A percentile compares a stretch with the other conserved stretches of the same genome.
Conservation (phyloP, 1,140 invertebrate genomes). For the Drosophila mauritiana region DNA sequence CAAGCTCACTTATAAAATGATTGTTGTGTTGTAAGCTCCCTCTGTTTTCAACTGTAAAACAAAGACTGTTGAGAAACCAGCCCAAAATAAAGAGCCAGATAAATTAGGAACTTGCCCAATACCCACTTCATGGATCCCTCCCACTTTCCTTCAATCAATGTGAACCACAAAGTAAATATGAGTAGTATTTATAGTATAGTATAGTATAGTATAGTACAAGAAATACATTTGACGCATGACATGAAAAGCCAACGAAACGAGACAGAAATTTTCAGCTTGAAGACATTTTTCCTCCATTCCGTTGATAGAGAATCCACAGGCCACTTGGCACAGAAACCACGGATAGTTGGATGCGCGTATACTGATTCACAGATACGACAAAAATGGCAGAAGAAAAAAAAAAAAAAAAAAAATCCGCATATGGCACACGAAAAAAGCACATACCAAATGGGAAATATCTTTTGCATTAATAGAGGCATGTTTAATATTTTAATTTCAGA, state of each 20-base stretch:
- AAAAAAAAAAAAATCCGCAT: not conserved
- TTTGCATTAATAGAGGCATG: conserved; percentile 27
- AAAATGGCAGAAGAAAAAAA: not conserved
- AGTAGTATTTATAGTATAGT: too few species aligned
- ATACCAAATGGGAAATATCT: conserved; percentile 21
- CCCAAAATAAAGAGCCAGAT: not conserved
- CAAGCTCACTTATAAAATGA: too few species aligned
- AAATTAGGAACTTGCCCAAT: conserved; percentile 1
- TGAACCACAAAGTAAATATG: conserved; percentile 8
- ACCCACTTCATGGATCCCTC: not conserved
- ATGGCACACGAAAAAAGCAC: not conserved
- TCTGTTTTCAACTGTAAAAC: too few species aligned
- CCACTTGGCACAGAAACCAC: conserved; percentile 40
- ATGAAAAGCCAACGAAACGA: conserved; percentile 54
- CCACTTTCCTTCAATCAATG: conserved; percentile 9
- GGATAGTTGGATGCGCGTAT: conserved; percentile 17
- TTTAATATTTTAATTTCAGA: conserved; percentile 49
- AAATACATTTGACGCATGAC: conserved; percentile 32
- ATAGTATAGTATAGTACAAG: too few species aligned
- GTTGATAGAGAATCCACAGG: conserved; percentile 26
- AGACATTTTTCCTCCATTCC: conserved; percentile 39
- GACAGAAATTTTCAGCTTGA: conserved; percentile 61
- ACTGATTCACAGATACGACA: conserved; percentile 22
- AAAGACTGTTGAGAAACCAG: too few species aligned
- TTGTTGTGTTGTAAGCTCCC: too few species aligned